These are phyloP conservation scores for Heliconius nattereri DNA, from an alignment of 1,140 invertebrate genomes.

Conservation along the genomic window DNA sequence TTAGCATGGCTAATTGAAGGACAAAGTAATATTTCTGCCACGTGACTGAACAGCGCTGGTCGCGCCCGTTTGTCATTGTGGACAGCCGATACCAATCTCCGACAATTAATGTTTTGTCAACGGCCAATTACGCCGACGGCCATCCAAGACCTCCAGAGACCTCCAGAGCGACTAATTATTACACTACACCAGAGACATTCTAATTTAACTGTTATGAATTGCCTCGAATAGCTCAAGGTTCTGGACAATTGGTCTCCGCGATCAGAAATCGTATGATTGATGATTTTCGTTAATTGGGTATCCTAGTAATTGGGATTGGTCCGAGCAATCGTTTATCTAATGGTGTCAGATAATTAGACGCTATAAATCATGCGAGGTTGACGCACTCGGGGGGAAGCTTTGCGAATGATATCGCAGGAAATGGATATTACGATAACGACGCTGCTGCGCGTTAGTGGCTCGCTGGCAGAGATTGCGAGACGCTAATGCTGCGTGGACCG, in stretches of 20 bases:
- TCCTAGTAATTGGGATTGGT: conserved; percentile 44
- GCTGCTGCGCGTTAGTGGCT: conserved; percentile 40
- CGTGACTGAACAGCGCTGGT: conserved; percentile 27
- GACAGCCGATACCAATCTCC: conserved; percentile 45
- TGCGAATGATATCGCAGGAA: conserved; percentile 61
- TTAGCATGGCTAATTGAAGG: conserved; percentile 40
- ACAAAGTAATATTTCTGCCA: conserved; percentile 41
- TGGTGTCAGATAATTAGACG: conserved; percentile 54
- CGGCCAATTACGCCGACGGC: conserved; percentile 45
- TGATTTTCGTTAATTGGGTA: conserved; percentile 49
- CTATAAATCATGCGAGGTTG: conserved; percentile 66
- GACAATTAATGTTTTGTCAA: conserved; percentile 60
- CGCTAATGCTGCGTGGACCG: conserved; percentile 14
- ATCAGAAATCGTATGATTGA: conserved; percentile 52
- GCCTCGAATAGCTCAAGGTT: conserved; percentile 29
- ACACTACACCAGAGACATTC: conserved; percentile 35
- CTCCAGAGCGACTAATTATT: conserved; percentile 22
- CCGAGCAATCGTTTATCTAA: conserved; percentile 48
- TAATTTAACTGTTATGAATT: conserved; percentile 35
- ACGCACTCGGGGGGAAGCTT: conserved; percentile 50
- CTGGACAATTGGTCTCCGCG: conserved; percentile 11
- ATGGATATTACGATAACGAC: conserved; percentile 70
- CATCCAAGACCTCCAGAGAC: conserved; percentile 28
- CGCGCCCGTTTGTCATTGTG: conserved; percentile 41
- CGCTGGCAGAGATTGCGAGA: conserved; percentile 18